Evolutionary conservation across 2,113 vertebrate species (phyloP), one percentile per base, ranked within the genome.

Genomic region (Psittacara wagleri): DNA sequence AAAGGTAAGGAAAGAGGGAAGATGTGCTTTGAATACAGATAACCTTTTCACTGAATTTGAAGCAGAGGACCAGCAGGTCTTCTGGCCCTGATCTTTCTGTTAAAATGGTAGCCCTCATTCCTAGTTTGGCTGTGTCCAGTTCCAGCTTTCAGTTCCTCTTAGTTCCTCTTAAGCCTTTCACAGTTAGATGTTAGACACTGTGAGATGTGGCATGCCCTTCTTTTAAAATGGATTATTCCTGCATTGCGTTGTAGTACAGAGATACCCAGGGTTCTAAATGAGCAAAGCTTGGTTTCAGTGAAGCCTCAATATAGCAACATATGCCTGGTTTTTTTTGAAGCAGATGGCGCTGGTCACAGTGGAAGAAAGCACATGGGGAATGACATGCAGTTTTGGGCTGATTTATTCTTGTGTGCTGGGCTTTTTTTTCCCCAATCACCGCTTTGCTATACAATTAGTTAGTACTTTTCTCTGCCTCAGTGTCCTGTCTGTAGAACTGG

Each of bases 321-420:
- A 91, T 63, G 92, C 18, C 18, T 62, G 54, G 7, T 55, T 28
- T 11, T 16, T 82, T 64, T 69, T 68, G 2, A 77, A 90, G 78
- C 84, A 95, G 85, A 85, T 91, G 86, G 79, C 64, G 29, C 44
- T 83, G 73, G 86, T 90, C 73, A 68, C 68, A 78, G 91, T 46
- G 28, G 76, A 90, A 90, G 75, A 41, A 73, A 90, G 49, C 55
- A 90, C 57, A 72, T 44, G 52, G 49, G 54, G 35, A 94, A 69
- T 57, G 37, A 52, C 6, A 23, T 19, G n/a, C 0, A 0, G 28
- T 70, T 76, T 86, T 51, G 80, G 76, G 22, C 39, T 93, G 64
- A 77, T 70, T 69, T 88, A 39, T 62, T 86, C 44, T 77, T 72
- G 35, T 55, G 35, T 67, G 17, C 18, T 85, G 35, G 8, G 8